Percentiles rank a stretch among this genome's conserved stretches.
Evolutionary conservation across 1,140 invertebrate species (phyloP).

Genomic region (Scaptodrosophila lebanonensis): DNA sequence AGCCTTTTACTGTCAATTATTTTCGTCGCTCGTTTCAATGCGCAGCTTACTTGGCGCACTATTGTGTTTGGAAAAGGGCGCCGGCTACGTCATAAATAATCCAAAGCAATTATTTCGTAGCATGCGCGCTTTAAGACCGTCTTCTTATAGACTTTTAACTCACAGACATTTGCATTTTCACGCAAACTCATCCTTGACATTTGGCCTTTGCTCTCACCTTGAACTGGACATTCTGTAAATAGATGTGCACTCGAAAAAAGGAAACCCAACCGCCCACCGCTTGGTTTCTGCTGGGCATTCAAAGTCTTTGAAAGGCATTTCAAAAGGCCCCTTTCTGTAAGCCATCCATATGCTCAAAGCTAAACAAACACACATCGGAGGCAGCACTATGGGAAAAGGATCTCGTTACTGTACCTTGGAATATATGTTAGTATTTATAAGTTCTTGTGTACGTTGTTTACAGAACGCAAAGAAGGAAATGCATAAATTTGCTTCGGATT

Average conservation of each 20-base stretch:
- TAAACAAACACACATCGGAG: slow-evolving; percentile 31
- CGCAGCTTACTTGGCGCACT: slow-evolving; percentile 24
- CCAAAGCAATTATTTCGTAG: slow-evolving; percentile 21
- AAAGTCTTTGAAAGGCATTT: slow-evolving; percentile 34
- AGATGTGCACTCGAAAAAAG: slow-evolving; percentile 4
- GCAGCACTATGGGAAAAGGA: too few relatives aligned
- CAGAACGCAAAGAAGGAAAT: not conserved
- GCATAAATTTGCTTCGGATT: not conserved
- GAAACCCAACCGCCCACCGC: too few relatives aligned
- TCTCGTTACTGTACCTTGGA: too few relatives aligned
- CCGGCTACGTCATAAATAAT: slow-evolving; percentile 31
- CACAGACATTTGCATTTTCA: not conserved
- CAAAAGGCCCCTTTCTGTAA: slow-evolving; percentile 3
- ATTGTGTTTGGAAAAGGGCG: slow-evolving; percentile 14
- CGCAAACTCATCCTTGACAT: slow-evolving; percentile 18
- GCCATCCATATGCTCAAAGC: slow-evolving; percentile 30
- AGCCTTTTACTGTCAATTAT: slow-evolving; percentile 52
- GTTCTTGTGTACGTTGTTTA: too few relatives aligned
- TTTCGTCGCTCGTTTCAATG: slow-evolving; percentile 20
- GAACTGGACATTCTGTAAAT: slow-evolving; percentile 25
- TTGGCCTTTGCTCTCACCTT: slow-evolving; percentile 4
- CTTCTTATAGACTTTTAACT: slow-evolving; percentile 5
- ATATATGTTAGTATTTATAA: too few relatives aligned
- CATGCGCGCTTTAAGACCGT: not conserved
- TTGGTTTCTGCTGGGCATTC: slow-evolving; percentile 19